Base-by-base conservation (phyloP, 2,888 invertebrate genomes). In the Latheticus oryzae region DNA sequence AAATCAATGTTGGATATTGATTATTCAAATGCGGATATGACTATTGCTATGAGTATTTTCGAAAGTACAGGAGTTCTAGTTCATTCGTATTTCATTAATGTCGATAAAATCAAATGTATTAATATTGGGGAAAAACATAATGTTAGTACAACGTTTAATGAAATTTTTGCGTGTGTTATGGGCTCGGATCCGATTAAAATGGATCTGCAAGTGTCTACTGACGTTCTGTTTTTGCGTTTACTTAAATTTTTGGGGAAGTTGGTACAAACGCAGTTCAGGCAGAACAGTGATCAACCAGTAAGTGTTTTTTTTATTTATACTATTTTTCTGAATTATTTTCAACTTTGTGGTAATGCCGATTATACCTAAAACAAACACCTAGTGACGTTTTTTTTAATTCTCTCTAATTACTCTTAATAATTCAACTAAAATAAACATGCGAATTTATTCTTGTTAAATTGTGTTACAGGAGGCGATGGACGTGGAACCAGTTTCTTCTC, bases 151-250 rank as follows among this genome's bases (percentile, higher is more conserved):
- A 84, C 85, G 47, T 87, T 90, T 62, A 89, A 89, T 67, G 91
- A 91, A 54, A 80, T 91, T 63, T 89, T 92, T 78, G 89, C 90
- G 1, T 90, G 85, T 56, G 86, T 89, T 4, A 79, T 89, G 38
- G 85, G 89, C 0, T 83, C 85, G 0, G 86, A 86, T 67, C 79
- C 83, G 7, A 79, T 80, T 45, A 83, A 84, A 67, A 84, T 85
- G 71, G 84, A 84, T 77, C 82, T 87, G 73, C 86, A 80, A 47
- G 87, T 89, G 21, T 85, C 87, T 33, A 87, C 90, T 77, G 88
- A 88, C 69, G 84, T 88, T 50, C 81, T 92, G 61, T 82, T 90
- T 16, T 85, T 89, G 66, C 86, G 87, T 69, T 81, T 92, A 63
- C 79, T 92, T 60, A 87, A 87, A 75, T 82, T 91, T 67, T 59